A percentile compares a stretch with the other conserved stretches of the same genome.
These are phyloP conservation scores for Noctuana brunneofusca DNA, from an alignment of 2,888 invertebrate species.

Conservation along the genomic window DNA sequence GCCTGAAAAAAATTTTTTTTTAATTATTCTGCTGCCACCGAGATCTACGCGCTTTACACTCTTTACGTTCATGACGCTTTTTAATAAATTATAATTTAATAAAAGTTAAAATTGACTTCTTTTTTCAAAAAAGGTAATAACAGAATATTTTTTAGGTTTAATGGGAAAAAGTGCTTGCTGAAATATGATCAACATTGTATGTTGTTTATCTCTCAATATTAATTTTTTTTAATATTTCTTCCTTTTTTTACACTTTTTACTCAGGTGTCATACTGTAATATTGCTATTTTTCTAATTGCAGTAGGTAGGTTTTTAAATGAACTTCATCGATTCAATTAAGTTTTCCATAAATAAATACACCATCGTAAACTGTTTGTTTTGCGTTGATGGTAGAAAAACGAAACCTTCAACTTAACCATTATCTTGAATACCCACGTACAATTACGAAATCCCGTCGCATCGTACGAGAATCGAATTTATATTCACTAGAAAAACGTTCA, in stretches of 20 bases:
- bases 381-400: constrained; percentile 42
- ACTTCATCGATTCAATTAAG: background rate
- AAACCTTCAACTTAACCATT: constrained; percentile 40
- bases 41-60: too few species aligned
- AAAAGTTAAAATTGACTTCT: too few species aligned
- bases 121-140: too few species aligned
- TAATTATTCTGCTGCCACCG: too few species aligned
- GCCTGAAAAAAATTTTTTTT: too few species aligned
- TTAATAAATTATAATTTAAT: too few species aligned
- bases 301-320: background rate
- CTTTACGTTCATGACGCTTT: too few species aligned
- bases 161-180: background rate
- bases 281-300: too few species aligned
- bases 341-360: background rate
- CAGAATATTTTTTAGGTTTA: too few species aligned
- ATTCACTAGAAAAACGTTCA: constrained; percentile 60
- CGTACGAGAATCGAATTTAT: constrained; percentile 56
- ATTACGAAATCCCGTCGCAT: constrained; percentile 58
- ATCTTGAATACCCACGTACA: constrained; percentile 48
- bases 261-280: too few species aligned
- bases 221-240: background rate
- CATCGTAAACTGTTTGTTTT: constrained; percentile 36
- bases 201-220: background rate
- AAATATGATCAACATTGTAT: background rate
- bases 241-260: background rate